Evolutionary conservation across 1,140 invertebrate species (phyloP).

Genomic region (Artemia franciscana): DNA sequence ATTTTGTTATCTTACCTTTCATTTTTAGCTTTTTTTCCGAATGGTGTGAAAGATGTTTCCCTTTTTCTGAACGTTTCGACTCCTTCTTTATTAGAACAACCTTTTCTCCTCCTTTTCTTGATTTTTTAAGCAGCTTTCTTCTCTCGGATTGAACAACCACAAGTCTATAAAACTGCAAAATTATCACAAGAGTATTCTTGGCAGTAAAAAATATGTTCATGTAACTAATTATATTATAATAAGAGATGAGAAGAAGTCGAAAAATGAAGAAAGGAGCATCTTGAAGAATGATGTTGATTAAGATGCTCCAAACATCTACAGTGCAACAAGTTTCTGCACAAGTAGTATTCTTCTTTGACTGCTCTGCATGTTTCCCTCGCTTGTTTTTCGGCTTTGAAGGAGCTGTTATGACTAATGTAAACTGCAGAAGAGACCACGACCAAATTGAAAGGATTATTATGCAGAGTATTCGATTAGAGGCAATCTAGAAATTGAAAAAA

Average conservation of each 20-base stretch:
- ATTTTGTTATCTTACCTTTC: no score
- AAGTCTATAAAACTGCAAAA: conserved; percentile 56
- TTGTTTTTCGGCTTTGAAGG: conserved; percentile 22
- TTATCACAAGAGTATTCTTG: conserved; percentile 63
- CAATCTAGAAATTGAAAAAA: conserved; percentile 22
- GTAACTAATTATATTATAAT: conserved; percentile 66
- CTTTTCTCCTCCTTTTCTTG: background rate
- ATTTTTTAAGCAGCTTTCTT: conserved; percentile 25
- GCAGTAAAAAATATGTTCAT: conserved; percentile 83
- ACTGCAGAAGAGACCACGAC: conserved; percentile 73
- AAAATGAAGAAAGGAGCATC: conserved; percentile 67
- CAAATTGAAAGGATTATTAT: conserved; percentile 53
- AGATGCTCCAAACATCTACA: conserved; percentile 51
- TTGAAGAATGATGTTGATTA: conserved; percentile 23
- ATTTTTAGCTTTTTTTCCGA: background rate
- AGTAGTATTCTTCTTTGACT: conserved; percentile 5
- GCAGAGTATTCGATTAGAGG: conserved; percentile 41
- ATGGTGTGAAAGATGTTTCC: background rate
- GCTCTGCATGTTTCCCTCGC: conserved; percentile 7
- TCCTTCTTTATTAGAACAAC: background rate
- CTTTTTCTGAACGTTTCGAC: background rate
- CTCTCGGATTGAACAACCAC: conserved; percentile 48
- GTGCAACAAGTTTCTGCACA: conserved; percentile 33
- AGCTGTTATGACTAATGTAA: conserved; percentile 66
- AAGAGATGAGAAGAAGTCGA: conserved; percentile 50